These are phyloP conservation scores for Spialia ferax DNA, from an alignment of 2,888 invertebrate species.

Conservation along the genomic window DNA sequence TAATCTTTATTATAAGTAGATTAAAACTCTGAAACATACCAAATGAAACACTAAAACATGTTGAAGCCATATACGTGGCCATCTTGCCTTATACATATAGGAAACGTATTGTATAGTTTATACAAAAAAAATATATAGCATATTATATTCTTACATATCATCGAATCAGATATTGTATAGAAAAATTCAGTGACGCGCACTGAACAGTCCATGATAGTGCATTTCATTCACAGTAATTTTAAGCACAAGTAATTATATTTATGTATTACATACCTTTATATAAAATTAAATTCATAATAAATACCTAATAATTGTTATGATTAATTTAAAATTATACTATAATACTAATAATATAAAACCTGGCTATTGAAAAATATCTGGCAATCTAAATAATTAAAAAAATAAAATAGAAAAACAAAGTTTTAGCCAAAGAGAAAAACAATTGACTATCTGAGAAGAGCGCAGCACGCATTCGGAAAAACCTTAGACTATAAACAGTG, in stretches of 20 bases:
- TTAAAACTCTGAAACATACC: slow-evolving; percentile 69
- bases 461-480: too few species aligned
- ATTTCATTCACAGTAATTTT: slow-evolving; percentile 81
- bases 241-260: slow-evolving; percentile 76
- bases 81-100: slow-evolving; percentile 76
- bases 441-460: too few species aligned
- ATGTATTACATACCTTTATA: slow-evolving; percentile 68
- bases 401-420: too few species aligned
- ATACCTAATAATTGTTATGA: slow-evolving; percentile 82
- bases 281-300: slow-evolving; percentile 78
- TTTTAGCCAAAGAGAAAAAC: too few species aligned
- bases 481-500: too few species aligned
- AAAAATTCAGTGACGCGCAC: slow-evolving; percentile 57
- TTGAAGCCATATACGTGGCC: slow-evolving; percentile 80
- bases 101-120: slow-evolving; percentile 56
- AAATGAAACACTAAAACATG: slow-evolving; percentile 66
- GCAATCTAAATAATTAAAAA: too few species aligned
- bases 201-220: slow-evolving; percentile 80
- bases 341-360: too few species aligned
- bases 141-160: slow-evolving; percentile 65
- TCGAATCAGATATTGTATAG: slow-evolving; percentile 56
- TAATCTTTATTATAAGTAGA: slow-evolving; percentile 71
- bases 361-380: too few species aligned
- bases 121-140: slow-evolving; percentile 55
- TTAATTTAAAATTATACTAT: slow-evolving; percentile 78